Evolutionary conservation across 2,797 vertebrate species (phyloP).

Genomic region (Argyrosomus regius): DNA sequence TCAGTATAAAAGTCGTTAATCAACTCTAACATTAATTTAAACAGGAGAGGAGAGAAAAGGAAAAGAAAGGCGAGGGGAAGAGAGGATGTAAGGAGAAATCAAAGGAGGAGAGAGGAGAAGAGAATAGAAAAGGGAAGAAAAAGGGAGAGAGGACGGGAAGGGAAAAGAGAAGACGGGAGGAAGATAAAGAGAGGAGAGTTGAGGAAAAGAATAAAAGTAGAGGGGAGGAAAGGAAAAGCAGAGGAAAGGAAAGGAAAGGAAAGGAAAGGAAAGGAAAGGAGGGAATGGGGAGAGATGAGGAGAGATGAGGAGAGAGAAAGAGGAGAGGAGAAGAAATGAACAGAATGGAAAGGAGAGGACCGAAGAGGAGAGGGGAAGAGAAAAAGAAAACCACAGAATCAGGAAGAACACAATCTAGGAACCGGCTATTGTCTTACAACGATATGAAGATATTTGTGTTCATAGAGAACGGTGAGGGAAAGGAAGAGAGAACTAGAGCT

Average conservation of each 20-base stretch:
- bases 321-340: no score
- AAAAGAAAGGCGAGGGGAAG: no score
- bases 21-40: background rate
- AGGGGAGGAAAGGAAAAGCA: no score
- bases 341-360: background rate
- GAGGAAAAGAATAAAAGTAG: background rate
- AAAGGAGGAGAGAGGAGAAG: no score
- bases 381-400: background rate
- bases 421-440: no score
- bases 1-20: no score
- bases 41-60: background rate
- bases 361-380: fast-evolving
- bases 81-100: background rate
- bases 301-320: background rate
- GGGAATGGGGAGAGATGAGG: background rate
- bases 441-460: no score
- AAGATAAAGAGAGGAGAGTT: background rate
- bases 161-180: background rate
- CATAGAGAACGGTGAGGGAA: background rate
- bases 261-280: fast-evolving
- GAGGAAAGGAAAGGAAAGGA: fast-evolving
- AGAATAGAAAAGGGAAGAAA: background rate
- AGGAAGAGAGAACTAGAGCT: background rate
- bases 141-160: background rate
- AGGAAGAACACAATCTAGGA: background rate